These are phyloP conservation scores for Phalacrocorax carbo DNA, from an alignment of 2,113 vertebrate species.

Conservation along the genomic window DNA sequence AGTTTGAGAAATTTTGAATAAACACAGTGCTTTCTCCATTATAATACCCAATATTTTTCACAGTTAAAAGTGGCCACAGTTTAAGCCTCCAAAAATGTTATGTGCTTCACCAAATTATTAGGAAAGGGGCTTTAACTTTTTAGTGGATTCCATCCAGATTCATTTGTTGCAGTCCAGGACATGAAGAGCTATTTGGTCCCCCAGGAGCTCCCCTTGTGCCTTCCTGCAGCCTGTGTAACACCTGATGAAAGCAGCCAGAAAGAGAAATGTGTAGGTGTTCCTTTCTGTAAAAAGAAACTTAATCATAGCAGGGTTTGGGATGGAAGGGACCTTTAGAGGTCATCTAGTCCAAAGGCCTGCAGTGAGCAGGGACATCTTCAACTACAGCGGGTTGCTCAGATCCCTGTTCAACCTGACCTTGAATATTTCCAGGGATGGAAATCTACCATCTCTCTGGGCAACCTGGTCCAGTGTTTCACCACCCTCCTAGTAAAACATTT, in stretches of 20 bases:
- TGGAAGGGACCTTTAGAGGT: background rate
- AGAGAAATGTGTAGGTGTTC: background rate
- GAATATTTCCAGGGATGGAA: background rate
- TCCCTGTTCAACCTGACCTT: background rate
- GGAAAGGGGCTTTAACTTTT: background rate
- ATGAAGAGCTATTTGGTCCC: background rate
- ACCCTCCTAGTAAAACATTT: background rate
- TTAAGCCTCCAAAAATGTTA: background rate
- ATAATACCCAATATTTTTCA: background rate
- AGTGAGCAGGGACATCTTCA: background rate
- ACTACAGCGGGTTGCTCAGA: background rate
- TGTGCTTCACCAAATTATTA: background rate
- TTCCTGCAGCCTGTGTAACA: background rate
- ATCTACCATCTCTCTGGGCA: background rate
- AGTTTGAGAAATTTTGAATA: background rate
- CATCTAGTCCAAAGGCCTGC: background rate
- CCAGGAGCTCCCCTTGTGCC: background rate
- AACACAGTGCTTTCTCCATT: background rate
- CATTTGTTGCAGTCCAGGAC: background rate
- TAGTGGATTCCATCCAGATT: background rate
- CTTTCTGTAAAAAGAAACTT: background rate
- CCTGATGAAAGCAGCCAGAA: background rate
- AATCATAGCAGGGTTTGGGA: background rate
- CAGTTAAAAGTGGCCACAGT: background rate
- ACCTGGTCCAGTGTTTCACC: background rate